Percentiles rank a stretch among this genome's conserved stretches.
These are phyloP conservation scores for Homarus americanus DNA, from an alignment of 1,140 invertebrate species.

Conservation along the genomic window DNA sequence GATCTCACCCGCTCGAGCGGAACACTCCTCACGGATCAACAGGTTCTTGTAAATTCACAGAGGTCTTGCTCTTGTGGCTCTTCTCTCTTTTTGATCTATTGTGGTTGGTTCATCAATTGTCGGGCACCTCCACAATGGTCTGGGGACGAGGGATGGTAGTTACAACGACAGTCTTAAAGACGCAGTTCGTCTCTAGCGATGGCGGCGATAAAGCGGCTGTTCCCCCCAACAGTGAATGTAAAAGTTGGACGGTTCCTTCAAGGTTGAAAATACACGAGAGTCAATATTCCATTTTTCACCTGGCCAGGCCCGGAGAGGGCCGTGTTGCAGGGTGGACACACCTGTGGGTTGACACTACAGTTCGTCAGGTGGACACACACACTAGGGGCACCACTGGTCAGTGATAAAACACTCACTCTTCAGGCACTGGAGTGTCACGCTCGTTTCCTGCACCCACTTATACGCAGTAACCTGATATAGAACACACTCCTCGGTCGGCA, in stretches of 20 bases:
- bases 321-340: not conserved
- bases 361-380: not conserved
- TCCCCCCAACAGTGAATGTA: constrained; percentile 62
- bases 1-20: not conserved
- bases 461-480: constrained; percentile 4
- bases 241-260: constrained; percentile 61
- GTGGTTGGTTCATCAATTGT: constrained; percentile 23
- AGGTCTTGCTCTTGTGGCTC: not conserved
- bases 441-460: constrained; percentile 1
- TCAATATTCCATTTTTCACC: constrained; percentile 53
- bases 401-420: not conserved
- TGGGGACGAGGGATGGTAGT: not conserved
- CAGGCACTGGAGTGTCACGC: not conserved
- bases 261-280: constrained; percentile 57
- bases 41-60: not conserved
- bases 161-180: not conserved
- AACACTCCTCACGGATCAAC: constrained; percentile 7
- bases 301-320: not conserved
- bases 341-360: not conserved
- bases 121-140: constrained; percentile 1
- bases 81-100: constrained; percentile 19
- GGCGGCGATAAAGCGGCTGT: constrained; percentile 25
- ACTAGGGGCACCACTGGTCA: not conserved
- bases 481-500: not conserved
- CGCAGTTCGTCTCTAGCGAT: constrained; percentile 7